phyloP scores from a whole-genome alignment of 2,888 invertebrate species.

The Ornithoptera priamus region DNA sequence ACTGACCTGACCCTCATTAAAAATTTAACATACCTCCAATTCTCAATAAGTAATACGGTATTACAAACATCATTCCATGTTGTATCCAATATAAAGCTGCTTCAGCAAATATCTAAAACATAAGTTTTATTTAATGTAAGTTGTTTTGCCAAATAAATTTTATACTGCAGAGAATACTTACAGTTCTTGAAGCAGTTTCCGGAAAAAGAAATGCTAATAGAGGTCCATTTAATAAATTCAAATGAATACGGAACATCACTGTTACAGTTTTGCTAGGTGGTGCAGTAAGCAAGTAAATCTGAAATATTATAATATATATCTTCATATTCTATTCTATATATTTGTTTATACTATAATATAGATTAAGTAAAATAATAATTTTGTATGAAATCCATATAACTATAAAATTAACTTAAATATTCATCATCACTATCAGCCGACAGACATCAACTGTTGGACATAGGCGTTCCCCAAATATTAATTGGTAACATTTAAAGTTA shows the following conservation, averaged over 20 bases:
- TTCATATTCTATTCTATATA: neutral
- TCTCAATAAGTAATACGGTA: slow-evolving; percentile 94
- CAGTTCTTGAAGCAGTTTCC: slow-evolving; percentile 94
- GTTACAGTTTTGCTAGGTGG: slow-evolving; percentile 91
- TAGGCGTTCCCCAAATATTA: no score
- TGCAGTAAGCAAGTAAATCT: slow-evolving; percentile 94
- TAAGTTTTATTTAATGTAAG: neutral
- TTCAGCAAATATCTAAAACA: slow-evolving; percentile 91
- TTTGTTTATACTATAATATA: neutral
- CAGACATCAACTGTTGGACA: no score
- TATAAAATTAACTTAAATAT: no score
- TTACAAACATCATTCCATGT: slow-evolving; percentile 96
- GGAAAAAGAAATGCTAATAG: slow-evolving; percentile 95
- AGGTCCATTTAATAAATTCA: slow-evolving; percentile 96
- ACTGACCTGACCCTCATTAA: neutral
- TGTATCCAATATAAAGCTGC: slow-evolving; percentile 97
- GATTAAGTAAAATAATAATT: neutral
- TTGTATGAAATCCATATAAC: neutral
- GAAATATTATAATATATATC: slow-evolving; percentile 46
- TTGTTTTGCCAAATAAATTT: neutral
- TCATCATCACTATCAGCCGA: no score
- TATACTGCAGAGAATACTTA: slow-evolving; percentile 57
- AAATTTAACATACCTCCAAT: slow-evolving; percentile 84
- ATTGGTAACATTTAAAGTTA: no score
- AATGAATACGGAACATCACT: slow-evolving; percentile 92